Evolutionary conservation across 2,888 invertebrate species (phyloP), one percentile per base, ranked within the genome.

Genomic region (Steinernema carpocapsae): DNA sequence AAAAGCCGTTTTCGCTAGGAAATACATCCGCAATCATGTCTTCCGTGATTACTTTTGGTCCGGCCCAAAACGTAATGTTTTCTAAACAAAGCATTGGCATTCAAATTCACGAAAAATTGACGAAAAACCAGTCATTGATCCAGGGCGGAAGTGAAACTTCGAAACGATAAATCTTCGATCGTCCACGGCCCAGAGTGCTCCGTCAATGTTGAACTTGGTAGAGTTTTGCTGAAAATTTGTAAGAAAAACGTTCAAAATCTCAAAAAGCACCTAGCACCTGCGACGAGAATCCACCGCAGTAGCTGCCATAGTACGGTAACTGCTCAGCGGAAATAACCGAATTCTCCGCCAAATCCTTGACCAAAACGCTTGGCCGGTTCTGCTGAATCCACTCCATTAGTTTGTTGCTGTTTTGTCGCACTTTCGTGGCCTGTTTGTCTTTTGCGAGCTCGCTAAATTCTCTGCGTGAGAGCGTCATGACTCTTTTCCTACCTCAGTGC

Each of bases 51-150:
- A 72, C 76, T 14, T 80, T 77, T 10, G 87, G 87, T 24, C 87
- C 87, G 37, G 81, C 74, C 87, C 87, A 87, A 76, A 87, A 87
- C 0, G 87, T 87, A 1, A 87, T 81, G 77, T 87, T 87, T 72
- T 86, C 87, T 87, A 46, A 48, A 82, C 45, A 56, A 56, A 46
- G 4, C 1, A 24, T 37, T 37, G 10, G 37, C 37, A 37, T 6
- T 37, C n/a, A n/a, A n/a, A n/a, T n/a, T n/a, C n/a, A n/a, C 19
- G 24, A 72, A 56, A 48, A n/a, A n/a, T 32, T 3, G 17, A 2
- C 32, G 32, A 22, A 14, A 74, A 52, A 78, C 78, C 77, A 7
- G 37, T 73, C 32, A 74, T 72, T 7, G 83, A 82, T 56, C 79
- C 77, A 0, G 86, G 87, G 45, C 85, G 82, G 74, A 86, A 87